These are phyloP conservation scores for Onychomys arenicola DNA, from an alignment of 2,797 vertebrate species.

Conservation along the genomic window DNA sequence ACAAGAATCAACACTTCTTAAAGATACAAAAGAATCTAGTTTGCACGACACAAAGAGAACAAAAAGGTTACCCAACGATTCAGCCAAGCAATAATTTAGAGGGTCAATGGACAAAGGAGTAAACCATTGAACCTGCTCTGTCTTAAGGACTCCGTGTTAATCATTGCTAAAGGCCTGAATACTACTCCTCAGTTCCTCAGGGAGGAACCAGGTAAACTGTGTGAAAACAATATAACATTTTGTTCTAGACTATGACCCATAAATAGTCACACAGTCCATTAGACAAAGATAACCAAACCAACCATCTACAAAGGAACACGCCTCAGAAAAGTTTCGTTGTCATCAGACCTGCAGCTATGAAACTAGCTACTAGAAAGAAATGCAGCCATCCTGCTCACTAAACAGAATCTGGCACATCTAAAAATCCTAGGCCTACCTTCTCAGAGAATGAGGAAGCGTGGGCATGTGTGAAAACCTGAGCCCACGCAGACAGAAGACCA, in stretches of 20 bases:
- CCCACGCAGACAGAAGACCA: slow-evolving; percentile 3
- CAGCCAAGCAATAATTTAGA: slow-evolving; percentile 43
- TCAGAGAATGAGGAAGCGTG: slow-evolving; percentile 31
- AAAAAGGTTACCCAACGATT: slow-evolving; percentile 52
- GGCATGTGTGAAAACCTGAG: background rate
- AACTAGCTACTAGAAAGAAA: slow-evolving; percentile 6
- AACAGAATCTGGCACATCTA: background rate
- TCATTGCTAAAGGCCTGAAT: background rate
- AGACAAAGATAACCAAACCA: background rate
- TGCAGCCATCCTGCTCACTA: background rate
- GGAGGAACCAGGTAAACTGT: slow-evolving; percentile 36
- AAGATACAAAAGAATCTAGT: background rate
- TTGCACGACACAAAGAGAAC: slow-evolving; percentile 3
- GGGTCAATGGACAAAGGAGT: background rate
- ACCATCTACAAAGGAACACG: background rate
- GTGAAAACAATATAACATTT: slow-evolving; percentile 18
- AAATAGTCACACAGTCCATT: background rate
- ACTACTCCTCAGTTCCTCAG: background rate
- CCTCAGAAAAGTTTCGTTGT: background rate
- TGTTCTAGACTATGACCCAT: slow-evolving; percentile 27
- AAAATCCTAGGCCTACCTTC: background rate
- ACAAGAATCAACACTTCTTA: slow-evolving; percentile 47
- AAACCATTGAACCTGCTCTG: background rate
- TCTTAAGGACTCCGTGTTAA: background rate
- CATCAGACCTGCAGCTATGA: background rate